phyloP scores from a whole-genome alignment of 2,888 invertebrate species.

The Lycophotia porphyrea region DNA sequence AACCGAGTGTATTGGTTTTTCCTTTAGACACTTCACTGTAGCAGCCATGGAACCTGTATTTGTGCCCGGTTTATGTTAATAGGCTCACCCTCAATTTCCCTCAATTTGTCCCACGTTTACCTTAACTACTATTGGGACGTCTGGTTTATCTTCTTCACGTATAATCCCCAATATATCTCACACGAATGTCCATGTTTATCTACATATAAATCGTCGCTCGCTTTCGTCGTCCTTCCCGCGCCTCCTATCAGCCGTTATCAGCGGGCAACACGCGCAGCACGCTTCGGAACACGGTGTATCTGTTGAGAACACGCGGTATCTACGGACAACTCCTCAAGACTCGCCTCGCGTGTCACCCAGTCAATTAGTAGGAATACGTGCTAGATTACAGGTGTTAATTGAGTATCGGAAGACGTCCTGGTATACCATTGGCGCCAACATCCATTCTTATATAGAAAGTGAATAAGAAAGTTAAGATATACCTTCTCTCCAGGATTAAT shows the following conservation, averaged over 20 bases:
- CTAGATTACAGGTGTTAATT: constrained; percentile 31
- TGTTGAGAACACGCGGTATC: constrained; percentile 19
- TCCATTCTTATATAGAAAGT: not conserved
- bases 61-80: not conserved
- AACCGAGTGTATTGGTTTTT: not conserved
- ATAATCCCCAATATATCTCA: constrained; percentile 10
- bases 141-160: not conserved
- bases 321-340: constrained; percentile 2
- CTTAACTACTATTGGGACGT: not conserved
- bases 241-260: constrained; percentile 29
- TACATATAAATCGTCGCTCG: constrained; percentile 25
- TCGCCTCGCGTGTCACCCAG: constrained; percentile 1
- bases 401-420: constrained; percentile 1
- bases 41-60: not conserved
- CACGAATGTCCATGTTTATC: constrained; percentile 8
- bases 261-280: constrained; percentile 4
- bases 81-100: not conserved
- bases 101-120: not conserved
- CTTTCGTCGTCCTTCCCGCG: constrained; percentile 29
- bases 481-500: not conserved
- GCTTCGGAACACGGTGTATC: not conserved
- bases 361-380: constrained; percentile 34
- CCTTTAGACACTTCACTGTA: not conserved
- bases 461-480: not conserved
- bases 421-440: not conserved